These are phyloP conservation scores for Oxystoma pomonae DNA, from an alignment of 2,888 invertebrate species.

Conservation along the genomic window DNA sequence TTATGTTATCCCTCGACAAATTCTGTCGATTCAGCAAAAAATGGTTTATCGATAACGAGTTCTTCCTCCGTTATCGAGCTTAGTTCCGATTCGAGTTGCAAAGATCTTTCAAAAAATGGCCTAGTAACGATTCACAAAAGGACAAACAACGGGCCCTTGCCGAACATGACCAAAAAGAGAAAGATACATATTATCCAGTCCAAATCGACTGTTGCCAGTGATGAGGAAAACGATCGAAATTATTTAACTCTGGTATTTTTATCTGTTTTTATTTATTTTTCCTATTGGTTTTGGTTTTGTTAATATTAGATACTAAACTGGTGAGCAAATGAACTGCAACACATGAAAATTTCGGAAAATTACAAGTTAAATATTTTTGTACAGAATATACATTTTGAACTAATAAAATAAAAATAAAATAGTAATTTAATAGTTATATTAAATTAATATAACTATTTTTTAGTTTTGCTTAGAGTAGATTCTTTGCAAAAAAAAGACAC, in stretches of 20 bases:
- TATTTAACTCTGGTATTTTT: constrained; percentile 42
- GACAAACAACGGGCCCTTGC: constrained; percentile 7
- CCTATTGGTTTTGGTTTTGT: constrained; percentile 25
- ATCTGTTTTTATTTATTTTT: constrained; percentile 30
- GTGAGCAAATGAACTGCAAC: too few species aligned
- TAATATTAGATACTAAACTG: too few species aligned
- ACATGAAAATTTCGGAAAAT: too few species aligned
- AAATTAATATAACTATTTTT: too few species aligned
- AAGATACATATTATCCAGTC: constrained; percentile 24
- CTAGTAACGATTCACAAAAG: constrained; percentile 34
- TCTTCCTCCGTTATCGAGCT: not conserved
- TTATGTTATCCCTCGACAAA: too few species aligned
- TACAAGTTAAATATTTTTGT: too few species aligned
- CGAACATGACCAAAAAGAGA: constrained; percentile 29
- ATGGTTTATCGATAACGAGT: constrained; percentile 10
- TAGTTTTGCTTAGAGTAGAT: too few species aligned
- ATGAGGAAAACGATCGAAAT: constrained; percentile 12
- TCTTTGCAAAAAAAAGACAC: too few species aligned
- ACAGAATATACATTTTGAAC: too few species aligned
- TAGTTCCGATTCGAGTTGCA: not conserved
- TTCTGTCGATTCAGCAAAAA: constrained; percentile 6
- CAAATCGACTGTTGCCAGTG: constrained; percentile 14
- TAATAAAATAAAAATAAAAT: too few species aligned
- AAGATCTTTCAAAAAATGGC: constrained; percentile 12
- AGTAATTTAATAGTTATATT: too few species aligned